Conservation (phyloP, 2,888 invertebrate genomes). For the Agrochola circellaris region DNA sequence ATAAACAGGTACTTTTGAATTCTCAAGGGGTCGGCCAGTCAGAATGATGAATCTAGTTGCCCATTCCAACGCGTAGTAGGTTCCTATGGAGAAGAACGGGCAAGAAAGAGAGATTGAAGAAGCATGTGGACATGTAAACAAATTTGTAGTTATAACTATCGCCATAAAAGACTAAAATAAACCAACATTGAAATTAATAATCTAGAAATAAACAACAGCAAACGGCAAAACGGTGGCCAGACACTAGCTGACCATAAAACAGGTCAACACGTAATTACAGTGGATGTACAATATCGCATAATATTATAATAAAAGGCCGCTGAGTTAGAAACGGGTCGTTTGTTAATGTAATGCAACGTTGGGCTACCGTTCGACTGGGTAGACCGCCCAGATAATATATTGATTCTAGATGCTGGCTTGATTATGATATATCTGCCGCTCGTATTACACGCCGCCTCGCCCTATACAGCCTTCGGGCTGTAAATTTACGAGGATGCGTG, state of each 20-base stretch:
- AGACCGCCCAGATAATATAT: constrained; percentile 73
- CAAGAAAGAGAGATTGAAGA: constrained; percentile 39
- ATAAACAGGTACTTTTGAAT: no score
- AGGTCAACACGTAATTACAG: constrained; percentile 71
- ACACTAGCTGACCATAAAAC: constrained; percentile 66
- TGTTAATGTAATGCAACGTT: constrained; percentile 71
- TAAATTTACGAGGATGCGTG: constrained; percentile 71
- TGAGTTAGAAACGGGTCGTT: constrained; percentile 72
- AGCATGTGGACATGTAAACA: constrained; percentile 28
- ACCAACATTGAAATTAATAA: constrained; percentile 51
- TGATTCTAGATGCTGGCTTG: constrained; percentile 74
- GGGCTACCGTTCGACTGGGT: constrained; percentile 73
- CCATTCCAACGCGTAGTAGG: no score
- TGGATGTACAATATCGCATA: constrained; percentile 70
- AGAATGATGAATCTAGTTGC: no score
- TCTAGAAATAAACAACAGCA: constrained; percentile 57
- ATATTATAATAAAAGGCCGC: constrained; percentile 70
- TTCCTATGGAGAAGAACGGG: no score
- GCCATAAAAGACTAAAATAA: constrained; percentile 50
- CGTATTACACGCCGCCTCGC: constrained; percentile 67
- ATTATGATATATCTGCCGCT: constrained; percentile 77
- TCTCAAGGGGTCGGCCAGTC: no score
- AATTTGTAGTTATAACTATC: constrained; percentile 43
- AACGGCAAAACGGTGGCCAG: constrained; percentile 39
- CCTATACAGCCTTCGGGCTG: constrained; percentile 66